Conservation (phyloP, 2,113 vertebrate genomes). For the Eublepharis macularius region DNA sequence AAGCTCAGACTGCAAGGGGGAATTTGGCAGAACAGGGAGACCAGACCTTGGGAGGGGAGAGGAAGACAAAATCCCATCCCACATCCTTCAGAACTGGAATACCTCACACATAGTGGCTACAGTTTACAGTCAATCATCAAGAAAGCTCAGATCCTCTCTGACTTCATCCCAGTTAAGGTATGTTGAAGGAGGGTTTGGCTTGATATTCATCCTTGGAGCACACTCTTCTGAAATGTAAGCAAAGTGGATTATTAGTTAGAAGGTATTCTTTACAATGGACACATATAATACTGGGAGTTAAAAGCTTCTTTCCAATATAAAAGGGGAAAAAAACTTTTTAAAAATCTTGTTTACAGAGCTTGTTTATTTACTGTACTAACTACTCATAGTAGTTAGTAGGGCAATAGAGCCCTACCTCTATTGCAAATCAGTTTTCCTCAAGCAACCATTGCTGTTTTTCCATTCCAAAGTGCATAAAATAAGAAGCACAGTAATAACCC, state of each 20-base stretch:
- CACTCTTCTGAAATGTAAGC: neutral
- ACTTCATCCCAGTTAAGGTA: neutral
- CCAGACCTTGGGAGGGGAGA: too few relatives aligned
- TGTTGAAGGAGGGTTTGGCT: neutral
- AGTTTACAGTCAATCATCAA: too few relatives aligned
- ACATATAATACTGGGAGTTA: neutral
- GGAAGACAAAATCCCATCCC: too few relatives aligned
- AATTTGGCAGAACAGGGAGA: too few relatives aligned
- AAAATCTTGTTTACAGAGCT: neutral
- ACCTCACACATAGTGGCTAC: too few relatives aligned
- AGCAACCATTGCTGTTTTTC: neutral
- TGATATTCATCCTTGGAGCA: neutral
- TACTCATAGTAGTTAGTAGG: too few relatives aligned
- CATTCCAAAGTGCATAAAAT: neutral
- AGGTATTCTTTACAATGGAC: neutral
- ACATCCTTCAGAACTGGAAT: too few relatives aligned
- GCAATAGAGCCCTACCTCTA: neutral
- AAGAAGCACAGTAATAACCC: neutral
- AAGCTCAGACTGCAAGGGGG: too few relatives aligned
- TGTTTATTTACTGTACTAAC: neutral
- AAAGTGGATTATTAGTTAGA: neutral
- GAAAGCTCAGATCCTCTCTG: too few relatives aligned
- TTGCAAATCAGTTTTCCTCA: constrained; percentile 9
- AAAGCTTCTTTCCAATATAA: neutral
- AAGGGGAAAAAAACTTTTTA: neutral